Percentiles rank a stretch among this genome's conserved stretches.
phyloP scores from a whole-genome alignment of 2,888 invertebrate species.

The Pristionchus arcanus region DNA sequence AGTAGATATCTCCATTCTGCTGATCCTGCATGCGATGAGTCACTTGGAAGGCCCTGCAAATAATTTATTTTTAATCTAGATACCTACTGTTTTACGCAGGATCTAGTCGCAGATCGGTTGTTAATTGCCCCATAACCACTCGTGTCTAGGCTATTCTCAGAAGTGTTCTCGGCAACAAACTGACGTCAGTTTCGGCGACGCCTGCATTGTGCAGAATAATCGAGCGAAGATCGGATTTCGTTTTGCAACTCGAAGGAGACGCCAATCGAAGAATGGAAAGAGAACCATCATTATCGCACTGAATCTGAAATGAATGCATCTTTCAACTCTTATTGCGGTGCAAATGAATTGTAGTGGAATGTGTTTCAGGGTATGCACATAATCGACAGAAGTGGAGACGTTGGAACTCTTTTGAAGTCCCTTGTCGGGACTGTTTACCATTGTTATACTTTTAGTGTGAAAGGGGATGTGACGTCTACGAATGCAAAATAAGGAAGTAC shows the following conservation, averaged over 20 bases:
- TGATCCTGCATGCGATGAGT: background rate
- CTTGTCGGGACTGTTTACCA: no score
- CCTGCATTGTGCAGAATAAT: background rate
- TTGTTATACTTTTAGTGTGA: no score
- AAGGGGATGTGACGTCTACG: background rate
- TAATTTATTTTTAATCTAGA: background rate
- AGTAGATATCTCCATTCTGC: background rate
- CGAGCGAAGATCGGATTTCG: background rate
- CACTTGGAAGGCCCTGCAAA: background rate
- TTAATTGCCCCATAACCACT: background rate
- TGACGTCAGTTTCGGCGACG: background rate
- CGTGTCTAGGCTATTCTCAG: background rate
- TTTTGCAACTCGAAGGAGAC: background rate
- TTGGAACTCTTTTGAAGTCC: no score
- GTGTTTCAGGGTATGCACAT: no score
- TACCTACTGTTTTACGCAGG: background rate
- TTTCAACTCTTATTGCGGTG: no score
- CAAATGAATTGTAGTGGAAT: no score
- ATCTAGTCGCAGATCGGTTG: background rate
- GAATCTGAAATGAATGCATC: background rate
- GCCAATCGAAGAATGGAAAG: conserved; percentile 13
- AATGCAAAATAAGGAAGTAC: background rate
- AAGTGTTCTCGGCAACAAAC: background rate
- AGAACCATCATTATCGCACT: background rate
- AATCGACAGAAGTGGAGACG: no score